Base-by-base conservation (phyloP, 1,140 invertebrate genomes). In the Coelopa frigida region DNA sequence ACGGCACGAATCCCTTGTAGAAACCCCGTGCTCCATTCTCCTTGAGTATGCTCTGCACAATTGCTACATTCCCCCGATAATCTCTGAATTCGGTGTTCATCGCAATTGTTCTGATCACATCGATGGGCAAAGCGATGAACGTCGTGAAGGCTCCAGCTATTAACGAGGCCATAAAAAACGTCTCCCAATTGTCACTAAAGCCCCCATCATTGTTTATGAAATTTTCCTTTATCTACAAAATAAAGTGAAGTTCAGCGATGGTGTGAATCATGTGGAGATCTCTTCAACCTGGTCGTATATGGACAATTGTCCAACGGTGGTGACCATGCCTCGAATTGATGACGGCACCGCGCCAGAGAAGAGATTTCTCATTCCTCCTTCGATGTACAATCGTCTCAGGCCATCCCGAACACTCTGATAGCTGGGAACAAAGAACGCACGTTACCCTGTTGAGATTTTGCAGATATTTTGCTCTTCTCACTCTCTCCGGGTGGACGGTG, bases 41-140 rank as follows among this genome's bases (percentile, higher is more conserved):
- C 20, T 35, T 14, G 15, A 35, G 14, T 8, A 35, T 14, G 14
- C 2, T 12, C 15, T 18, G 32, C 32, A 35, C 20, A 8, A 35
- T 18, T 17, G 15, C 32, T 18, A 35, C 15, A 35, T 18, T 35
- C 15, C 12, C 20, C 0, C 32, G 32, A 59, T 88, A 92, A 74
- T 93, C 86, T 41, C 89, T 92, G 5, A 88, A 84, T 59, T 85
- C 85, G 6, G 94, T 89, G 70, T 95, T 95, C 94, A 98, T 98
- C 45, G 90, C 82, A 57, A 94, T 72, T 3, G 94, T 98, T 72
- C 98, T 98, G 48, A 98, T 72, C 5, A 98, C 94, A 73, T 97
- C 94, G 35, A 97, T 72, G 10, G 94, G 94, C 73, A 95, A 92
- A 2, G 93, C 96, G 50, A 97, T 68, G 11, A 90, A 86, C 23